Conservation (phyloP, 1,140 invertebrate species). For the Trigoniulus corallinus region DNA sequence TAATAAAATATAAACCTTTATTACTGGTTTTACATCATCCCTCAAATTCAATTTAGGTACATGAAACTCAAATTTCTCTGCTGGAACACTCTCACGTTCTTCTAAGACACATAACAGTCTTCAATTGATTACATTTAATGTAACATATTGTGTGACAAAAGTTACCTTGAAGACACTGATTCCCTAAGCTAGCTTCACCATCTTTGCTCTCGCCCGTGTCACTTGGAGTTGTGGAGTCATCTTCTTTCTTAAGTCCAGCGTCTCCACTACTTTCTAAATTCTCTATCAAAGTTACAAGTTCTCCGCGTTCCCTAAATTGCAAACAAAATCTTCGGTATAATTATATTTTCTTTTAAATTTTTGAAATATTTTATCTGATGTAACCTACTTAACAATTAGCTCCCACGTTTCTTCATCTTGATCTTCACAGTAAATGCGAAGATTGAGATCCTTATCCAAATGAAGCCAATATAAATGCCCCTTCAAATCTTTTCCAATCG, state of each 20-base stretch:
- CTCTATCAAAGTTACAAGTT: slow-evolving; percentile 51
- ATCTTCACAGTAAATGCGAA: slow-evolving; percentile 84
- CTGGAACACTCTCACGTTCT: too few relatives aligned
- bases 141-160: too few relatives aligned
- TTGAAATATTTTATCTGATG: background rate
- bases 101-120: too few relatives aligned
- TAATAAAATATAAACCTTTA: too few relatives aligned
- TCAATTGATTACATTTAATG: too few relatives aligned
- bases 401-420: slow-evolving; percentile 91
- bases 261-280: slow-evolving; percentile 42
- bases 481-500: slow-evolving; percentile 72
- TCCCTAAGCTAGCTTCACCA: slow-evolving; percentile 8
- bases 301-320: slow-evolving; percentile 33
- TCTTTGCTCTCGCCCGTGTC: slow-evolving; percentile 15
- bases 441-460: slow-evolving; percentile 69
- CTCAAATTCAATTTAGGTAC: too few relatives aligned
- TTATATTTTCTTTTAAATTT: slow-evolving; percentile 3
- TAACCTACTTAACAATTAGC: slow-evolving; percentile 62
- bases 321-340: background rate
- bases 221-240: slow-evolving; percentile 11
- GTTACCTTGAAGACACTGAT: too few relatives aligned
- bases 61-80: too few relatives aligned
- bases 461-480: slow-evolving; percentile 88
- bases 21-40: too few relatives aligned
- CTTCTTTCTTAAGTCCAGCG: slow-evolving; percentile 9